Evolutionary conservation across 2,888 invertebrate species (phyloP), one percentile per base, ranked within the genome.

Genomic region (Drosophila formosana): DNA sequence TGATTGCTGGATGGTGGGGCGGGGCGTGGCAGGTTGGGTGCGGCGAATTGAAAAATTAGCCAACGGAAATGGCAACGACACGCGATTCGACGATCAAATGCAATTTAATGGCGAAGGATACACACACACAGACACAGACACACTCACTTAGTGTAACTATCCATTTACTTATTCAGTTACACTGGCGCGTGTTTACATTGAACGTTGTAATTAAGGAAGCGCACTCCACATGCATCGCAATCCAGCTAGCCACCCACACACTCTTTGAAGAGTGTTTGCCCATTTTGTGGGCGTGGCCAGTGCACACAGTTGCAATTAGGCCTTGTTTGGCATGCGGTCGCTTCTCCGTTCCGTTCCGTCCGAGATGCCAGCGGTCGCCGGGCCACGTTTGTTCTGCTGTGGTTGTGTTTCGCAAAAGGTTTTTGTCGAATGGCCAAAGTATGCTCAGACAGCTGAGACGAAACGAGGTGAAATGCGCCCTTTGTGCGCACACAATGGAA

Each of bases 41-140:
- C 9, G 37, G 55, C 11, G 60, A 70, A 75, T 68, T 74, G 66
- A 71, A 81, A 71, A 75, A 67, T 66, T 86, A 72, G 70, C 50
- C 45, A 72, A 51, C 64, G 83, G 78, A 86, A 74, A 72, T 72
- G 67, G 39, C 65, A 51, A 52, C 64, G 55, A 68, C 89, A 84
- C 82, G 84, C 84, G 76, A 84, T 89, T 66, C 52, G 60, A 74
- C 63, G 60, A 84, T 84, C 85, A 89, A 60, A 41, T 51, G 57
- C 51, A 58, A 37, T 43, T 43, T 23, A 50, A 43, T 61, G 66
- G 55, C 66, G 63, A 57, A 63, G 65, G 67, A 63, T 67, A 57
- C 66, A 45, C 43, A 37, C n/a, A 37, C n/a, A 37, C n/a, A 37
- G 28, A 37, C n/a, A 37, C n/a, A 37, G 4, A 37, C 37, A 26